Evolutionary conservation across 1,140 invertebrate genomes (phyloP).

Genomic region (Ephestia elutella): DNA sequence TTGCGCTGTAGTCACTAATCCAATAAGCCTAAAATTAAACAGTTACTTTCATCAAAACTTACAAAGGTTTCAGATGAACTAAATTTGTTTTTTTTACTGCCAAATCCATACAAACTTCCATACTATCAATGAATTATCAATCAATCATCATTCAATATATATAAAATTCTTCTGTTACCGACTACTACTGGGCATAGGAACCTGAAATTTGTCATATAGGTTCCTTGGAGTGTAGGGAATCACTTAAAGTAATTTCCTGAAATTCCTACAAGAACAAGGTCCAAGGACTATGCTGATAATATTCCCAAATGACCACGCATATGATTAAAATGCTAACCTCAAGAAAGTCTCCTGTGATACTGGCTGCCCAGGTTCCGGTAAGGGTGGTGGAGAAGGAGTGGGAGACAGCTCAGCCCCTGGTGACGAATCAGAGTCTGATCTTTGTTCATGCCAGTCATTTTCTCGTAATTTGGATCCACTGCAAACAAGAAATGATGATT

Average conservation of each 20-base stretch:
- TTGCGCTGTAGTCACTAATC: constrained; percentile 57
- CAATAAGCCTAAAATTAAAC: constrained; percentile 44
- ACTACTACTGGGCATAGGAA: too few species aligned
- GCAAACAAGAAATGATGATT: constrained; percentile 15
- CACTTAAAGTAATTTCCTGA: too few species aligned
- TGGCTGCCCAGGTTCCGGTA: constrained; percentile 45
- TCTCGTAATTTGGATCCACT: constrained; percentile 40
- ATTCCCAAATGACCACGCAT: too few species aligned
- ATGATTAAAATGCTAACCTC: constrained; percentile 40
- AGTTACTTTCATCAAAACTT: constrained; percentile 9
- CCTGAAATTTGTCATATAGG: too few species aligned
- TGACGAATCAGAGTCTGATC: constrained; percentile 56
- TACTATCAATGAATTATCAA: too few species aligned
- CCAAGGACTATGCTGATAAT: too few species aligned
- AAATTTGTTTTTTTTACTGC: background rate
- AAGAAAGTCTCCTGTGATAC: constrained; percentile 61
- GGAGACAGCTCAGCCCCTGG: constrained; percentile 38
- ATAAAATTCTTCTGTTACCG: too few species aligned
- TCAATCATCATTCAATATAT: too few species aligned
- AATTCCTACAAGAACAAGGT: too few species aligned
- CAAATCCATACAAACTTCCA: too few species aligned
- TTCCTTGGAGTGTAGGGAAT: too few species aligned
- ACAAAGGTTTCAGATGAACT: too few species aligned
- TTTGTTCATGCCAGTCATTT: constrained; percentile 43
- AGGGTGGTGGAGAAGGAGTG: constrained; percentile 52